Evolutionary conservation across 2,113 vertebrate genomes (phyloP), one percentile per base, ranked within the genome.

Genomic region (Callocephalon fimbriatum): DNA sequence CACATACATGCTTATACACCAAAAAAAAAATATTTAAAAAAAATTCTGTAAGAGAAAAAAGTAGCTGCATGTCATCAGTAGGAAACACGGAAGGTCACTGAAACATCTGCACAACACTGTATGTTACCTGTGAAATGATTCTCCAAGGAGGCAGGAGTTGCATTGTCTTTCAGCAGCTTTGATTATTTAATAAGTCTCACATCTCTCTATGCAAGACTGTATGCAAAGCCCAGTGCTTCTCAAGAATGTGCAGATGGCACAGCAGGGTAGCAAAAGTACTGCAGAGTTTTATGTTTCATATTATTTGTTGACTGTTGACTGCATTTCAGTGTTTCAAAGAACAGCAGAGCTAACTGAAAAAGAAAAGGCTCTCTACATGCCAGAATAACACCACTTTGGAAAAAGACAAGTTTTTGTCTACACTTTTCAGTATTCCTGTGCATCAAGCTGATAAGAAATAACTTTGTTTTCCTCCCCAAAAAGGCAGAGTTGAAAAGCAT

Each of bases 121-220:
- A n/a, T 14, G 54, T 93, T 97, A 95, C 92, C 93, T 96, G 56
- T 92, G 95, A 92, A 93, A 85, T 37, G 62, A 68, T 79, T 87
- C 92, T 97, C 85, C 86, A 54, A 73, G 85, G 79, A 95, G 92
- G 93, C 96, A 96, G 86, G 56, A 85, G 44, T 4, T 89, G 70
- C 82, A 97, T 88, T 96, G 96, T 97, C 93, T 97, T 96, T 90
- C 93, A 93, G 94, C 88, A 96, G 94, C 88, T 94, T 94, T 98
- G 96, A 97, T 92, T 96, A 93, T 90, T 97, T 96, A 96, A 72
- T 59, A 86, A 96, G 92, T 87, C 7, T 76, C 91, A 88, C 74
- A 87, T 81, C 38, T 89, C 93, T 87, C 79, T n/a, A 7, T 59
- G 51, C 53, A 32, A 48, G 79, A 68, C 70, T 59, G 44, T 54